phyloP scores from a whole-genome alignment of 2,888 invertebrate species.

The Tolmerus cingulatus region DNA sequence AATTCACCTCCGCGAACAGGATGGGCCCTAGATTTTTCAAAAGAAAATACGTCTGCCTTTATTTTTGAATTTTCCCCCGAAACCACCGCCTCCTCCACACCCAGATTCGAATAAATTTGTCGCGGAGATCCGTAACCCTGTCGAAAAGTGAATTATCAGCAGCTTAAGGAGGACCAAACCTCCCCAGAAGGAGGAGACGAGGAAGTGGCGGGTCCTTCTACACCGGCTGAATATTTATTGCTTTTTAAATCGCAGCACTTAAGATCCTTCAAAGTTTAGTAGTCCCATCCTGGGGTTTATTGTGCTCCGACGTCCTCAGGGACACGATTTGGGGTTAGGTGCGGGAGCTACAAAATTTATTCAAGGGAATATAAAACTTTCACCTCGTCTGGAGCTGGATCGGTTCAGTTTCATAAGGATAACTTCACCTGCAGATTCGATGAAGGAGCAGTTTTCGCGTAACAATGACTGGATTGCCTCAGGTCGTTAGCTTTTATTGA shows the following conservation, averaged over 20 bases:
- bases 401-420: background rate
- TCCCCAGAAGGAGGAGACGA: background rate
- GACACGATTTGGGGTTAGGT: background rate
- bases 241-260: background rate
- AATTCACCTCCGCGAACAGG: background rate
- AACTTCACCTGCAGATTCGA: background rate
- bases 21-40: background rate
- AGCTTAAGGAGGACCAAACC: background rate
- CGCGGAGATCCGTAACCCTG: background rate
- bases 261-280: slow-evolving; percentile 2
- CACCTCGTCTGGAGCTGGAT: background rate
- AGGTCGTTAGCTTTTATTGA: background rate
- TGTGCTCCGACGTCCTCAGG: too few relatives aligned
- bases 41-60: background rate
- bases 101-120: slow-evolving; percentile 18
- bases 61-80: background rate
- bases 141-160: slow-evolving; percentile 26
- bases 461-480: background rate
- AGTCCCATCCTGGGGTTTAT: background rate
- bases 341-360: background rate
- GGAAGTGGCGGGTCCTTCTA: background rate
- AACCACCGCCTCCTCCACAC: background rate
- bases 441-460: background rate
- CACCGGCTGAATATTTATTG: slow-evolving; percentile 6
- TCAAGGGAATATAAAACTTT: background rate